Evolutionary conservation across 2,888 invertebrate species (phyloP).

Genomic region (Clistopyga incitator): DNA sequence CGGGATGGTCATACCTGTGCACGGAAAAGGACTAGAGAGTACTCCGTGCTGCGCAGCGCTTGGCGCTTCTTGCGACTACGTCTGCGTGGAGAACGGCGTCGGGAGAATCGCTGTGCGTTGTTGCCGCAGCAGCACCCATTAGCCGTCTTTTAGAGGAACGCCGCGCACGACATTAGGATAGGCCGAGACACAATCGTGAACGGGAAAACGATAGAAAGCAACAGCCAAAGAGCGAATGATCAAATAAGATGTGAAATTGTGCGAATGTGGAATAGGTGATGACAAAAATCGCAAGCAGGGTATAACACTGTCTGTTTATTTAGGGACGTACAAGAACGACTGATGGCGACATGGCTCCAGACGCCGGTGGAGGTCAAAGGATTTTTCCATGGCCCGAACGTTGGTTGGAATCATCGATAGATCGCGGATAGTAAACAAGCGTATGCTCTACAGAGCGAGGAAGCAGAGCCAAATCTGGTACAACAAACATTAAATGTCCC

Average conservation of each 20-base stretch:
- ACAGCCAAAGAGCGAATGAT: not conserved
- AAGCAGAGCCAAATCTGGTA: no score
- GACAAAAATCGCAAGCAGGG: slow-evolving; percentile 67
- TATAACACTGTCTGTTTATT: no score
- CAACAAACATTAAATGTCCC: not conserved
- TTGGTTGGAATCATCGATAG: not conserved
- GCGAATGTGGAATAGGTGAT: not conserved
- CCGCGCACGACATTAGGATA: not conserved
- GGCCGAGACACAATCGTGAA: not conserved
- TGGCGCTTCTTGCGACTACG: not conserved
- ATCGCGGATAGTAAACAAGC: not conserved
- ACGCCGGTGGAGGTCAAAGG: slow-evolving; percentile 5
- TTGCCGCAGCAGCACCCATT: not conserved
- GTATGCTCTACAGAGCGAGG: no score
- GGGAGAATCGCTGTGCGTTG: not conserved
- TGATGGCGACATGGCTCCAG: no score
- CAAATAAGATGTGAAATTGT: not conserved
- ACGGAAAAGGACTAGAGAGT: not conserved
- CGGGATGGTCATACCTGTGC: slow-evolving; percentile 4
- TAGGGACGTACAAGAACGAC: no score
- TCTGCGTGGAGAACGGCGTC: slow-evolving; percentile 3
- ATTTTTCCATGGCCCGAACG: not conserved
- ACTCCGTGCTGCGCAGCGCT: not conserved
- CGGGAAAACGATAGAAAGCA: not conserved
- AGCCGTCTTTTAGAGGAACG: not conserved